Percentiles rank a stretch among this genome's conserved stretches.
These are phyloP conservation scores for Entelurus aequoreus DNA, from an alignment of 2,113 vertebrate species.

Conservation along the genomic window DNA sequence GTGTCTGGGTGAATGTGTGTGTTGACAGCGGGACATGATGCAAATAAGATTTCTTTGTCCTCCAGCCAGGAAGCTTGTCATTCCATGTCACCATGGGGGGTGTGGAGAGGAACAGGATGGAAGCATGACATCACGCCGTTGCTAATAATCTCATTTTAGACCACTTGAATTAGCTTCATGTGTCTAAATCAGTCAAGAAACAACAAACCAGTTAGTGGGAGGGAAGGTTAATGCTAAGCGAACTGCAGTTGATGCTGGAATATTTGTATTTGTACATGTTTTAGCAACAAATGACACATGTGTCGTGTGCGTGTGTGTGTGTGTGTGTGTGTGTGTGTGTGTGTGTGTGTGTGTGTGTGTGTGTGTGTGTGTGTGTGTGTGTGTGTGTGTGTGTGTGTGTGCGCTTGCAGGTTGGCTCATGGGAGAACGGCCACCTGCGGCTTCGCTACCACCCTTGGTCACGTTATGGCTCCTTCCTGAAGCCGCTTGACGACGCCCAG, in stretches of 20 bases:
- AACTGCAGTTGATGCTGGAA: not conserved
- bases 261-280: too few species aligned
- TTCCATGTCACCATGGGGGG: too few species aligned
- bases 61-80: too few species aligned
- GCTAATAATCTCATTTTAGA: too few species aligned
- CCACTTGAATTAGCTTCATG: too few species aligned
- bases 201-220: not conserved
- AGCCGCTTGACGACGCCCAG: slow-evolving; percentile 83
- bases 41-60: too few species aligned
- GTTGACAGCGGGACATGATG: too few species aligned
- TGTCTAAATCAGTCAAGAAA: not conserved
- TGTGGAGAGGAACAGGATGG: too few species aligned
- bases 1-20: too few species aligned
- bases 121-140: too few species aligned
- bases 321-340: not conserved
- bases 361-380: not conserved
- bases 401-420: slow-evolving; percentile 82
- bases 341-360: not conserved
- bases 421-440: slow-evolving; percentile 83
- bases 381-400: not conserved
- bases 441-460: slow-evolving; percentile 86
- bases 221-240: not conserved
- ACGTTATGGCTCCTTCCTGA: slow-evolving; percentile 85
- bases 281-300: not conserved
- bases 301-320: not conserved